Base-by-base conservation (phyloP, 2,888 invertebrate species). In the Lapara coniferarum region DNA sequence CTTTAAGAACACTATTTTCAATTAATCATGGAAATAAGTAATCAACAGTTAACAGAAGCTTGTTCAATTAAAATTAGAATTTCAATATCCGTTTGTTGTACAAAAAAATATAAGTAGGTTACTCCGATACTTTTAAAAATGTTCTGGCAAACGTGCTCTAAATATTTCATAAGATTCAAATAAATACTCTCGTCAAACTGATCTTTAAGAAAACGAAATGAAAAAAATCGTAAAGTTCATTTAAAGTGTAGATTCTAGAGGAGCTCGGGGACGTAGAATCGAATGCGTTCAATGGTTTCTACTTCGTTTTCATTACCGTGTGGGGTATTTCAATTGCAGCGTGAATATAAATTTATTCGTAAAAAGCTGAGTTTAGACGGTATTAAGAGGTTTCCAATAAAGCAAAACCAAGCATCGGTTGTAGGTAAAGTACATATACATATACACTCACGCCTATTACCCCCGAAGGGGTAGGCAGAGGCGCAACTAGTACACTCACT, bases 161-260 rank as follows among this genome's bases (percentile, higher is more conserved):
- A 46, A 49, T 46, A 19, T 46, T 19, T 63, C 13, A 63, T 63
- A 63, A 63, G 16, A 63, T 13, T n/a, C 49, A 16, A 59, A 44
- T 59, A 2, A 59, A 58, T 0, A 2, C 25, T n/a, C 3, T 10
- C 44, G 16, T 16, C 19, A 19, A 46, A 16, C 16, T 44, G 13
- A 44, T 44, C n/a, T 49, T 19, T 7, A 49, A 63, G 49, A 49
- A 49, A 63, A 13, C 12, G 10, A 63, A 63, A 46, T 25, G 63
- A 49, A 63, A 63, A 63, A 63, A 49, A 13, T 25, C 49, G 25
- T 19, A 63, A 63, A 25, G 63, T 49, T 63, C 19, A 63, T 63
- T 63, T 46, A 49, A 63, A 63, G 63, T 49, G 63, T 25, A 63
- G 25, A 49, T 59, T 63, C 63, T 19, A 63, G 63, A 37, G 57